phyloP scores from a whole-genome alignment of 2,888 invertebrate species.

The Macrophya annulata region DNA sequence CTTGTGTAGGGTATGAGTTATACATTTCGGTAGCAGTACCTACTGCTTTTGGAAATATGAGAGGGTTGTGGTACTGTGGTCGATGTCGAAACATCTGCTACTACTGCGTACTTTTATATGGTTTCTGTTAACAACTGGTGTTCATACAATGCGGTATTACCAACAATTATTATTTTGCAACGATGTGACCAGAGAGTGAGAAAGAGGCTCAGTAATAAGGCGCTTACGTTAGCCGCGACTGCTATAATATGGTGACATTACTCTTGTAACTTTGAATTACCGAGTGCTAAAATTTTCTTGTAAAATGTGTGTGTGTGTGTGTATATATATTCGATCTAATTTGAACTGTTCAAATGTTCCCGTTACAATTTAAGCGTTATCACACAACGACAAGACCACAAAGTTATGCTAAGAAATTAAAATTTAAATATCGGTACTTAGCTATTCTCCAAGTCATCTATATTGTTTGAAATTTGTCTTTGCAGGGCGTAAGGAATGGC shows the following conservation, averaged over 20 bases:
- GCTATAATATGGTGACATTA: constrained; percentile 36
- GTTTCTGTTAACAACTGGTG: constrained; percentile 6
- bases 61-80: constrained; percentile 4
- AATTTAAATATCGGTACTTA: constrained; percentile 40
- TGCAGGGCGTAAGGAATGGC: not conserved
- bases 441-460: not conserved
- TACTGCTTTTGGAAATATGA: not conserved
- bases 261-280: constrained; percentile 44
- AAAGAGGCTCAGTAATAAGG: not conserved
- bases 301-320: too few species aligned
- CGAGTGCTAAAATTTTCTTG: constrained; percentile 39
- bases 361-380: constrained; percentile 38
- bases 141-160: constrained; percentile 2
- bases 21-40: not conserved
- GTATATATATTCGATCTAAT: constrained; percentile 43
- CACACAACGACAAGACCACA: constrained; percentile 27
- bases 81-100: constrained; percentile 1
- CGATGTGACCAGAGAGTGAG: not conserved
- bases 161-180: constrained; percentile 7
- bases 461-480: constrained; percentile 16
- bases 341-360: constrained; percentile 31
- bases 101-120: not conserved
- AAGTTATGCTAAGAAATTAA: constrained; percentile 30
- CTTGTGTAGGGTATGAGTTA: too few species aligned
- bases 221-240: constrained; percentile 28